These are phyloP conservation scores for Platycnemis pennipes DNA, from an alignment of 2,888 invertebrate species.

Conservation along the genomic window DNA sequence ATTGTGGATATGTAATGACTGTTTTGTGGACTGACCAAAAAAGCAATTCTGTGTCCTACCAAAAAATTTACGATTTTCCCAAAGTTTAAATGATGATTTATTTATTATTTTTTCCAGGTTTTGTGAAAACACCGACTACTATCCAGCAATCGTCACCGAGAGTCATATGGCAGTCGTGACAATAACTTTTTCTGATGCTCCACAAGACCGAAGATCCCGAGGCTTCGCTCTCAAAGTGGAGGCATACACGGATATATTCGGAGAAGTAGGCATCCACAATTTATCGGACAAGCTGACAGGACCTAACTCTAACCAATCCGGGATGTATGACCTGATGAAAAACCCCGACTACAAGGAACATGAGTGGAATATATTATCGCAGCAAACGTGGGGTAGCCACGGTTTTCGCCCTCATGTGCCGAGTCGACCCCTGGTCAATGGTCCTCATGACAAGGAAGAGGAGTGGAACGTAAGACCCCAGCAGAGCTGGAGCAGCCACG, in stretches of 20 bases:
- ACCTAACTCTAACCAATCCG: background rate
- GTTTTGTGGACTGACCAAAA: too few species aligned
- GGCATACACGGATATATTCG: background rate
- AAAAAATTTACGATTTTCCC: too few species aligned
- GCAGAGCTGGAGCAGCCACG: background rate
- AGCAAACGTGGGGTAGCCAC: background rate
- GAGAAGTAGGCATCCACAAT: background rate
- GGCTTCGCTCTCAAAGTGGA: slow-evolving; percentile 17
- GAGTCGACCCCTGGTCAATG: background rate
- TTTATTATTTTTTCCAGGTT: slow-evolving; percentile 14
- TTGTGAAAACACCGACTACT: slow-evolving; percentile 38
- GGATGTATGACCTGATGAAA: background rate
- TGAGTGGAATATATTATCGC: slow-evolving; percentile 28
- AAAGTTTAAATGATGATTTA: background rate
- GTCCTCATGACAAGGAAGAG: background rate
- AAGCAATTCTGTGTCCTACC: too few species aligned
- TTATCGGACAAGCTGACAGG: background rate
- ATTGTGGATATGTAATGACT: too few species aligned
- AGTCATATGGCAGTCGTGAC: slow-evolving; percentile 58
- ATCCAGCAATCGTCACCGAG: slow-evolving; percentile 42
- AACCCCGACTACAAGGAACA: background rate
- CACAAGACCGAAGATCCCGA: background rate
- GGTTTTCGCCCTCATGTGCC: background rate
- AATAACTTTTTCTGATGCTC: background rate
- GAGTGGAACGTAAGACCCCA: slow-evolving; percentile 16